Conservation (phyloP, 2,797 vertebrate species). For the Catharus ustulatus region DNA sequence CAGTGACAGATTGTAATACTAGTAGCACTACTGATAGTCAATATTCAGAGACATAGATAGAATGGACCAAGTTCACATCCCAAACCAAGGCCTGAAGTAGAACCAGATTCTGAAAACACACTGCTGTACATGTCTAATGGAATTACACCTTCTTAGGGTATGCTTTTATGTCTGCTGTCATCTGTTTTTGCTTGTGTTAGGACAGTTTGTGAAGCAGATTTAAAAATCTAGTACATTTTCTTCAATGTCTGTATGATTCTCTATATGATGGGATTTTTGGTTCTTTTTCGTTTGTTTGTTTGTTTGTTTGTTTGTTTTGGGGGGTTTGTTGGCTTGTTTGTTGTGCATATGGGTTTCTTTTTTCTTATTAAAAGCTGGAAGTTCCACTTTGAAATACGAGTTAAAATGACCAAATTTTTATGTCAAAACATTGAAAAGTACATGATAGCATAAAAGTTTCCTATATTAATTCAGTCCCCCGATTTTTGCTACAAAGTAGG, state of each 20-base stretch:
- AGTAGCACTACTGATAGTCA: not conserved
- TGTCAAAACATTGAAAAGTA: not conserved
- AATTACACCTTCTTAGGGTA: not conserved
- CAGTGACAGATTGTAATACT: not conserved
- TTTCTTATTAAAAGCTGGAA: not conserved
- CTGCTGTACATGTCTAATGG: not conserved
- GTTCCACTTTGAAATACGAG: not conserved
- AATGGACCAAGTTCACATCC: not conserved
- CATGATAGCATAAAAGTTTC: not conserved
- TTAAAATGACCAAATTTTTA: not conserved
- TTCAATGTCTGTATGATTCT: not conserved
- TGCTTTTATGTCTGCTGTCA: not conserved
- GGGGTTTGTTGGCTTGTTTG: not conserved
- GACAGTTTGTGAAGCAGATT: not conserved
- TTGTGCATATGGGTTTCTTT: fast-evolving
- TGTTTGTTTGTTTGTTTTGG: not conserved
- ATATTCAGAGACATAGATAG: not conserved
- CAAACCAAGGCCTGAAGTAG: not conserved
- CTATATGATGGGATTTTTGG: not conserved
- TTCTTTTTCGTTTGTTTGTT: not conserved
- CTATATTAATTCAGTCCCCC: fast-evolving
- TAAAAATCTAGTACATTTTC: not conserved
- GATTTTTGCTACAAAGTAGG: not conserved
- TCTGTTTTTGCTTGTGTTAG: not conserved
- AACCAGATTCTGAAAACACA: not conserved